phyloP scores from a whole-genome alignment of 2,888 invertebrate genomes.

The Cosmorhoe ocellata region DNA sequence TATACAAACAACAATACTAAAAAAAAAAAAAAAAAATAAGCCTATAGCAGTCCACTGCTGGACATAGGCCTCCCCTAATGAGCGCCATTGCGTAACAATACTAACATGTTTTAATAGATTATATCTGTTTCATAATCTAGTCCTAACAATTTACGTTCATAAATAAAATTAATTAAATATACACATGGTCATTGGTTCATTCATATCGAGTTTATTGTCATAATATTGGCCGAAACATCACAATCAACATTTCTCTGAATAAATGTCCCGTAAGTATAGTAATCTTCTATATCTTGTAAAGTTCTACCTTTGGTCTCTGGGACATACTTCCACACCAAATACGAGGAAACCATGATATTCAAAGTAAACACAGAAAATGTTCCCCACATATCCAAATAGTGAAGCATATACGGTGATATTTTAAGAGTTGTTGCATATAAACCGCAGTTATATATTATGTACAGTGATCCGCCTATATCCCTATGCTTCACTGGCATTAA shows the following conservation, averaged over 20 bases:
- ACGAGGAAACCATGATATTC: constrained; percentile 24
- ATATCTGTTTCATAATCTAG: too few species aligned
- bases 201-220: constrained; percentile 4
- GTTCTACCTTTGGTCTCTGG: constrained; percentile 34
- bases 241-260: constrained; percentile 13
- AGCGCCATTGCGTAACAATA: too few species aligned
- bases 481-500: constrained; percentile 34
- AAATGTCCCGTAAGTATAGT: constrained; percentile 24
- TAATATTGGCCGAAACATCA: neutral
- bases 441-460: constrained; percentile 26
- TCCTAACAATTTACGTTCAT: too few species aligned
- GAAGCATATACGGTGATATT: constrained; percentile 29
- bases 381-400: constrained; percentile 24
- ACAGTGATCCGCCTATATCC: constrained; percentile 28
- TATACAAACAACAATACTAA: too few species aligned
- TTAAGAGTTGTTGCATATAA: constrained; percentile 28
- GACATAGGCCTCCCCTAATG: too few species aligned
- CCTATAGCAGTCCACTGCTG: too few species aligned
- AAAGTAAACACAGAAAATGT: constrained; percentile 28
- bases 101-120: too few species aligned
- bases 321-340: constrained; percentile 28
- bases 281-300: constrained; percentile 31
- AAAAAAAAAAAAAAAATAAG: too few species aligned
- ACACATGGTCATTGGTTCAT: neutral
- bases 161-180: too few species aligned